Percentiles rank a stretch among this genome's conserved stretches.
Conservation (phyloP, 2,113 vertebrate genomes). For the Centrocercus urophasianus region DNA sequence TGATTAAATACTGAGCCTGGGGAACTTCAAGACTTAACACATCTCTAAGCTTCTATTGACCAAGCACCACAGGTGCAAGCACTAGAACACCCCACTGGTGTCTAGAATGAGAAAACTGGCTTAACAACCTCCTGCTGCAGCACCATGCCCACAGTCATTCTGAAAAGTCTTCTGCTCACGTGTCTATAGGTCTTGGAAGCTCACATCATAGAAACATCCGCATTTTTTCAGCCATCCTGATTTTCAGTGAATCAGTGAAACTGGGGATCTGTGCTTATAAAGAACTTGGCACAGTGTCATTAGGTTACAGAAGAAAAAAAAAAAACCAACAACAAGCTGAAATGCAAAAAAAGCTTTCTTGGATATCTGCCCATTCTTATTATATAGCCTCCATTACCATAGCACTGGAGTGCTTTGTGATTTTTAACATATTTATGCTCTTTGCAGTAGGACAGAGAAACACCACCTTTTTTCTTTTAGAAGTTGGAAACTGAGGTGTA, state of each 20-base stretch:
- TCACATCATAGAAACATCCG: neutral
- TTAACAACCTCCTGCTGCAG: neutral
- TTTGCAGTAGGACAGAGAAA: neutral
- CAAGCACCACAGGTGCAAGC: neutral
- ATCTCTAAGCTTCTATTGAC: neutral
- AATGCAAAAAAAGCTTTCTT: neutral
- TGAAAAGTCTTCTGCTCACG: neutral
- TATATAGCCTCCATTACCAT: neutral
- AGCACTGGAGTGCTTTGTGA: neutral
- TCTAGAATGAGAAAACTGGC: neutral
- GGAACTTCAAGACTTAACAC: neutral
- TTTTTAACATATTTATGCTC: neutral
- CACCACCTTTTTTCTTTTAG: neutral
- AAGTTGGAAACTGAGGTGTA: neutral
- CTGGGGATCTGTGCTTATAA: neutral
- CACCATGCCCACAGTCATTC: accelerated
- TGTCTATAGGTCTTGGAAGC: neutral
- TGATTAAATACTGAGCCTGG: neutral
- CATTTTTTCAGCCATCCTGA: neutral
- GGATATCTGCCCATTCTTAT: neutral
- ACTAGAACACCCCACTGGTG: neutral
- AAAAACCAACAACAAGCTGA: neutral
- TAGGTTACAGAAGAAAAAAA: neutral
- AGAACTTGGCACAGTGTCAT: neutral
- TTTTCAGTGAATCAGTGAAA: neutral